Conservation (phyloP, 2,797 vertebrate genomes). For the Halcyon chelicuti region DNA sequence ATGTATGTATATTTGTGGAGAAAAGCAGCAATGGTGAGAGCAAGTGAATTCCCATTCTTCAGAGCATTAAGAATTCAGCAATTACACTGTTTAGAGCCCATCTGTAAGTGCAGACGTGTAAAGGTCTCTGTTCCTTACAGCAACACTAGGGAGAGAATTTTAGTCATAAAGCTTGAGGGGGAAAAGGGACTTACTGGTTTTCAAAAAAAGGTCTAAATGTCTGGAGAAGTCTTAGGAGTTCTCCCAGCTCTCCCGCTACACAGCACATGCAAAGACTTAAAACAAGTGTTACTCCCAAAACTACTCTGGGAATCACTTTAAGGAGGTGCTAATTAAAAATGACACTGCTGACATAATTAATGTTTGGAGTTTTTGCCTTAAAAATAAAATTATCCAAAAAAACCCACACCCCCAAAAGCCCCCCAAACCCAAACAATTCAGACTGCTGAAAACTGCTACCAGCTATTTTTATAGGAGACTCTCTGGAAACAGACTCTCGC, state of each 20-base stretch:
- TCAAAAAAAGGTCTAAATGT: background rate
- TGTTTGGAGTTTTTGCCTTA: background rate
- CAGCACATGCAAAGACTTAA: background rate
- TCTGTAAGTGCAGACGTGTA: background rate
- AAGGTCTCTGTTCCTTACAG: background rate
- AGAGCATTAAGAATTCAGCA: slow-evolving; percentile 25
- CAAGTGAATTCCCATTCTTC: slow-evolving; percentile 48
- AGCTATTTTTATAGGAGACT: slow-evolving; percentile 34
- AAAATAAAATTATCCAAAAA: background rate
- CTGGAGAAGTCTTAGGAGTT: background rate
- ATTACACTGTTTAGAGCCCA: slow-evolving; percentile 28
- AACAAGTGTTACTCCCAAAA: background rate
- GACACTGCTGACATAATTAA: background rate
- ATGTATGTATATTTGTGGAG: slow-evolving; percentile 51
- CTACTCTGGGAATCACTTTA: background rate
- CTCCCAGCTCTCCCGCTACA: background rate
- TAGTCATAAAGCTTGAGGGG: background rate
- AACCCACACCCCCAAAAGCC: accelerated
- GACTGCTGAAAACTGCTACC: background rate
- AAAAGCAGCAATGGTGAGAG: background rate
- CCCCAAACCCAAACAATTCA: background rate
- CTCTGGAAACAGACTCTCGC: slow-evolving; percentile 12
- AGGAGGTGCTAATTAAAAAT: background rate
- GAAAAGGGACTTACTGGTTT: background rate
- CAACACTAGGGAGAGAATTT: background rate